phyloP scores from a whole-genome alignment of 2,888 invertebrate genomes.

The Gibbula magus region DNA sequence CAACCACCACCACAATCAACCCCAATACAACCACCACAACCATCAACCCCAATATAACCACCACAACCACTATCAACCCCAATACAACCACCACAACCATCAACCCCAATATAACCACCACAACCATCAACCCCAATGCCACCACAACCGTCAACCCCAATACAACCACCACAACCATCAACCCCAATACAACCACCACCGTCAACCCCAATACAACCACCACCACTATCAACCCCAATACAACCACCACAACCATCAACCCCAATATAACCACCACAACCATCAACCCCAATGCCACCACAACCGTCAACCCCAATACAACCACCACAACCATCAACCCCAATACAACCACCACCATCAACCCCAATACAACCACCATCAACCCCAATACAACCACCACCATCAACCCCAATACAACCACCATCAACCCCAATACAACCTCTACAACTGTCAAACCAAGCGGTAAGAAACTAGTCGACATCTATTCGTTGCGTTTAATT shows the following conservation, averaged over 20 bases:
- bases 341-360: neutral
- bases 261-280: neutral
- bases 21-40: neutral
- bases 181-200: neutral
- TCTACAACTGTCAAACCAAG: neutral
- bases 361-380: neutral
- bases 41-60: too few species aligned
- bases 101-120: neutral
- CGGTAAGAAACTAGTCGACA: neutral
- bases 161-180: neutral
- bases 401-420: neutral
- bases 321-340: neutral
- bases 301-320: neutral
- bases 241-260: neutral
- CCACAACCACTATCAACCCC: neutral
- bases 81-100: neutral
- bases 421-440: neutral
- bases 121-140: neutral
- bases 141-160: neutral
- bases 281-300: neutral
- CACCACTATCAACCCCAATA: neutral
- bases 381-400: neutral
- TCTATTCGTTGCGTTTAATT: too few species aligned
- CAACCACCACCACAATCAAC: neutral
- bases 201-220: neutral